phyloP scores from a whole-genome alignment of 2,888 invertebrate species.

The Cryptocephalus primarius region DNA sequence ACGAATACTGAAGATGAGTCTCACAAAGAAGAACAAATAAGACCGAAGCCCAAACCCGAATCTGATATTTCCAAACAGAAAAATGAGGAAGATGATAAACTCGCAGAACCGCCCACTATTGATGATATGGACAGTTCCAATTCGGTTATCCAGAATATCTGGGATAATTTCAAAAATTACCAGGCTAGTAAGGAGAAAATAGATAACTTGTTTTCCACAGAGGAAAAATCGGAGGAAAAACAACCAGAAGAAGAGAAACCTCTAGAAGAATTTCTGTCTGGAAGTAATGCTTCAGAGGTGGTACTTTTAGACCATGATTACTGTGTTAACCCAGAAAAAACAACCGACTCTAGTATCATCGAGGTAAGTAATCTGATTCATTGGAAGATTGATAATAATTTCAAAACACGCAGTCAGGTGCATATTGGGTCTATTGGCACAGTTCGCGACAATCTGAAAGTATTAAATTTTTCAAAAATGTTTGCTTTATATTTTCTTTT shows the following conservation, averaged over 20 bases:
- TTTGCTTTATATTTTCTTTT: no score
- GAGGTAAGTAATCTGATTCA: slow-evolving; percentile 15
- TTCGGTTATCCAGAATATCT: slow-evolving; percentile 49
- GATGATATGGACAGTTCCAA: slow-evolving; percentile 6
- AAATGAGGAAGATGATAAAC: background rate
- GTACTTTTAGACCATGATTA: slow-evolving; percentile 62
- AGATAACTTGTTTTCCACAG: slow-evolving; percentile 23
- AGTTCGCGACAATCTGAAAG: no score
- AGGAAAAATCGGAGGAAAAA: slow-evolving; percentile 10
- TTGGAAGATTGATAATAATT: no score
- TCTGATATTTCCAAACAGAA: no score
- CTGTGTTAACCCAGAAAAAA: slow-evolving; percentile 39
- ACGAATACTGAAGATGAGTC: background rate
- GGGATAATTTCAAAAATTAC: slow-evolving; percentile 68
- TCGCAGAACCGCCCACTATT: background rate
- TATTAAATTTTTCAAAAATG: no score
- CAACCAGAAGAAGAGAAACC: slow-evolving; percentile 6
- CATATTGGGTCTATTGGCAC: no score
- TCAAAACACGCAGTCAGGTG: no score
- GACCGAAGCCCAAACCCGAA: no score
- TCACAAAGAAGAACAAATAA: background rate
- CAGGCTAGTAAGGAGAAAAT: slow-evolving; percentile 56
- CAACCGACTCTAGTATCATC: slow-evolving; percentile 20
- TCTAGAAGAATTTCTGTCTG: no score
- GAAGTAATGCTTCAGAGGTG: slow-evolving; percentile 12